Conservation (phyloP, 1,140 invertebrate genomes). For the Pogonus chalceus region DNA sequence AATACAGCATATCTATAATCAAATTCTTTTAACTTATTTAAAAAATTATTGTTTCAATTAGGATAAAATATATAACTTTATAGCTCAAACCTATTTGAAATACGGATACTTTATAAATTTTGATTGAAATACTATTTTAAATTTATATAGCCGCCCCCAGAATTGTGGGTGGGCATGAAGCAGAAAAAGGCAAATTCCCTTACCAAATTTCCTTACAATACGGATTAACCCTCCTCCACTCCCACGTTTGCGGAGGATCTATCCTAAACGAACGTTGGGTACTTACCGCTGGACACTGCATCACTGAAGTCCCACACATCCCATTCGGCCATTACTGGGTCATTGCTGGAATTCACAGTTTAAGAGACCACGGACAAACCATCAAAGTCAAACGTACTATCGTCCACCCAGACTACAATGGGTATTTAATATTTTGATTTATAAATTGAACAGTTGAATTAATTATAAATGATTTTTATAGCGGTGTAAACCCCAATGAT, state of each 20-base stretch:
- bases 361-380: constrained; percentile 35
- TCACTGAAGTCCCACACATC: constrained; percentile 23
- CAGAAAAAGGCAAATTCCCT: constrained; percentile 38
- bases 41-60: no score
- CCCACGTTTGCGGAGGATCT: constrained; percentile 49
- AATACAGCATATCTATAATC: no score
- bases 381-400: constrained; percentile 31
- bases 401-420: constrained; percentile 41
- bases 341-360: constrained; percentile 34
- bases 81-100: no score
- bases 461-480: constrained; percentile 19
- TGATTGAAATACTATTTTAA: no score
- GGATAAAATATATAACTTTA: no score
- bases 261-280: constrained; percentile 49
- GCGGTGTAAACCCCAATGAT: constrained; percentile 46
- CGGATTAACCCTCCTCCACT: constrained; percentile 23
- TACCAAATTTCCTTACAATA: constrained; percentile 47
- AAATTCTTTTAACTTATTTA: no score
- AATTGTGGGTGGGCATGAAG: constrained; percentile 38
- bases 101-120: no score
- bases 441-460: constrained; percentile 9
- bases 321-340: constrained; percentile 20
- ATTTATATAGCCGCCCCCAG: constrained; percentile 10
- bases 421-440: constrained; percentile 30
- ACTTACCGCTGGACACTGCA: constrained; percentile 44